Evolutionary conservation across 2,113 vertebrate genomes (phyloP).

Genomic region (Mugil cephalus): DNA sequence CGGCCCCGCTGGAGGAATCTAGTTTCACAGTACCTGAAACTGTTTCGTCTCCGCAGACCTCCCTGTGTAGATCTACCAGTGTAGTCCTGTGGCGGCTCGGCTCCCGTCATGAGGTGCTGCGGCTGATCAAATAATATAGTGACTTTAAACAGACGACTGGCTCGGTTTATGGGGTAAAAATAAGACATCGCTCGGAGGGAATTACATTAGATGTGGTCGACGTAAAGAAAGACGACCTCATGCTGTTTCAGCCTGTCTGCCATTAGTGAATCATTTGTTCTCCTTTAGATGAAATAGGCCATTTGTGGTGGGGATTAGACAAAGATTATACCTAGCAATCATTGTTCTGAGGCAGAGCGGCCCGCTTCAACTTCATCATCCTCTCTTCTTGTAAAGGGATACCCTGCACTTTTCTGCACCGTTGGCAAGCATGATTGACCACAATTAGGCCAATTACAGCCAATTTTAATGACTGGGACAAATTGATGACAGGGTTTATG

Average conservation of each 20-base stretch:
- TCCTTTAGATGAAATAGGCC: constrained; percentile 61
- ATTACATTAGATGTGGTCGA: constrained; percentile 18
- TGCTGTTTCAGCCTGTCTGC: constrained; percentile 51
- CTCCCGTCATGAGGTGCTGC: constrained; percentile 30
- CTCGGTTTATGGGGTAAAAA: constrained; percentile 30
- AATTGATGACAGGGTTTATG: constrained; percentile 77
- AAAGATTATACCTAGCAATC: constrained; percentile 59
- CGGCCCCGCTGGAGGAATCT: constrained; percentile 49
- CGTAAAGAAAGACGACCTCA: constrained; percentile 13
- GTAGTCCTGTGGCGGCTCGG: constrained; percentile 38
- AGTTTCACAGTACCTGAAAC: constrained; percentile 60
- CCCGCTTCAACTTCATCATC: constrained; percentile 34
- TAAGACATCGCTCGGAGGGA: constrained; percentile 23
- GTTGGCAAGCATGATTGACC: constrained; percentile 73
- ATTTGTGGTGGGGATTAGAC: constrained; percentile 61
- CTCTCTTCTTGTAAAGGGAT: constrained; percentile 68
- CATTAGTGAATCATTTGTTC: constrained; percentile 61
- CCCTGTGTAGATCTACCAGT: constrained; percentile 28
- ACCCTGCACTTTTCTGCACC: constrained; percentile 76
- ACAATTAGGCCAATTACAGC: constrained; percentile 77
- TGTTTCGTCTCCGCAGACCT: constrained; percentile 62
- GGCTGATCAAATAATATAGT: constrained; percentile 47
- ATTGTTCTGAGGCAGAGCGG: constrained; percentile 39
- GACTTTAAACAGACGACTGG: constrained; percentile 31
- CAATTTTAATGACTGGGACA: constrained; percentile 76